Conservation (phyloP, 2,888 invertebrate genomes). For the Macrosoma leucophasiata region DNA sequence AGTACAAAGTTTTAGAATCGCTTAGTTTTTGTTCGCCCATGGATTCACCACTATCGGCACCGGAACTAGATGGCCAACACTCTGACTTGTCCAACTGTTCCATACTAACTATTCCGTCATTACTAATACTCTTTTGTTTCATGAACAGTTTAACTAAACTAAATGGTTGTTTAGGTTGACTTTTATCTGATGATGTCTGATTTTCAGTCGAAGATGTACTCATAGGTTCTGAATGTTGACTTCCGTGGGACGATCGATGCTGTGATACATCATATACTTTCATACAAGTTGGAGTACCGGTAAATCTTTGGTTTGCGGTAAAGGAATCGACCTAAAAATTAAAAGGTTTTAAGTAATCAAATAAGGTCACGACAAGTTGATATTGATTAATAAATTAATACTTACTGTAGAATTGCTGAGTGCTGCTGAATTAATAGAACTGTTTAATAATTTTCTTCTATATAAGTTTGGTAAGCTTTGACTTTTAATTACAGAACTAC, state of each 20-base stretch:
- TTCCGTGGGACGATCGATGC: constrained; percentile 56
- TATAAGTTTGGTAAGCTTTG: constrained; percentile 87
- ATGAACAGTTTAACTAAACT: constrained; percentile 91
- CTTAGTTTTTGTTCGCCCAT: constrained; percentile 62
- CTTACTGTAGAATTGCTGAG: constrained; percentile 83
- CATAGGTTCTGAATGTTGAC: constrained; percentile 71
- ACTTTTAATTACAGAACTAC: constrained; percentile 80
- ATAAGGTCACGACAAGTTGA: constrained; percentile 9
- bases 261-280: constrained; percentile 70
- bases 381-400: constrained; percentile 25
- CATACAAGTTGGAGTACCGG: constrained; percentile 60
- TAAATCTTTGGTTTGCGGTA: constrained; percentile 62
- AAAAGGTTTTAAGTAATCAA: constrained; percentile 30
- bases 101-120: constrained; percentile 83
- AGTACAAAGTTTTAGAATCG: constrained; percentile 38
- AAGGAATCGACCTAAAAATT: constrained; percentile 68
- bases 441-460: constrained; percentile 71
- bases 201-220: constrained; percentile 71
- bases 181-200: constrained; percentile 66
- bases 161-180: constrained; percentile 81
- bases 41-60: constrained; percentile 77
- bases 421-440: constrained; percentile 71
- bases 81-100: constrained; percentile 84
- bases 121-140: constrained; percentile 90
- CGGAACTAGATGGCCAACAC: constrained; percentile 83